Conservation (phyloP, 2,797 vertebrate genomes). For the Sebastes elongatus region DNA sequence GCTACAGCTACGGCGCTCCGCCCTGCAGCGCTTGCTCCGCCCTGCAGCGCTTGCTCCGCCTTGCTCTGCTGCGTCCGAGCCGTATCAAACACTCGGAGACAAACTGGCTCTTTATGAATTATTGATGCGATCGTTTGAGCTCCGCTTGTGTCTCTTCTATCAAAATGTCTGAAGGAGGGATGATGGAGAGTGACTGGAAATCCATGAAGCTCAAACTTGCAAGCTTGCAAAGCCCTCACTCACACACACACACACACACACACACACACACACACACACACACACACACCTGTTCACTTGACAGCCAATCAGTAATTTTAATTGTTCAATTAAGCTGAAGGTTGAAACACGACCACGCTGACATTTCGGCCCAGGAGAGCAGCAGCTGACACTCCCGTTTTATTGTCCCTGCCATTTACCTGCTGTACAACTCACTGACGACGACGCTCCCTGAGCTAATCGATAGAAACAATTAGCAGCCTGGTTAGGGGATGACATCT, state of each 20-base stretch:
- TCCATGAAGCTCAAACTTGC: slow-evolving; percentile 19
- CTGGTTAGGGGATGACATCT: slow-evolving; percentile 7
- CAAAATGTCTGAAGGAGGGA: slow-evolving; percentile 26
- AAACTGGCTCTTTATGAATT: slow-evolving; percentile 25
- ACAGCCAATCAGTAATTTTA: slow-evolving; percentile 52
- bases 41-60: neutral
- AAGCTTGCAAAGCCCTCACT: neutral
- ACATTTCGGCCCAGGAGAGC: slow-evolving; percentile 50
- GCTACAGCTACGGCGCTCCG: neutral
- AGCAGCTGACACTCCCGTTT: slow-evolving; percentile 36
- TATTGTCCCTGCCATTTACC: slow-evolving; percentile 43
- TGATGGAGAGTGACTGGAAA: slow-evolving; percentile 19
- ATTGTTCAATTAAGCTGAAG: slow-evolving; percentile 54
- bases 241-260: neutral
- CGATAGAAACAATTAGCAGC: slow-evolving; percentile 54
- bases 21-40: fast-evolving
- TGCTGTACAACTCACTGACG: neutral
- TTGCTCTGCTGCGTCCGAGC: neutral
- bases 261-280: neutral
- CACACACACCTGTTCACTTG: slow-evolving; percentile 11
- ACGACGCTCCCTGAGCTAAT: slow-evolving; percentile 21
- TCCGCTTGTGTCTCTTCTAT: slow-evolving; percentile 9
- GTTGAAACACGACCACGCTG: slow-evolving; percentile 41
- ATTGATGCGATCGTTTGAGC: slow-evolving; percentile 26
- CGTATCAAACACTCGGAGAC: neutral